Percentiles rank a stretch among this genome's conserved stretches.
Conservation (phyloP, 53 echinoderm and acorn worm species). For the Crossaster papposus region DNA sequence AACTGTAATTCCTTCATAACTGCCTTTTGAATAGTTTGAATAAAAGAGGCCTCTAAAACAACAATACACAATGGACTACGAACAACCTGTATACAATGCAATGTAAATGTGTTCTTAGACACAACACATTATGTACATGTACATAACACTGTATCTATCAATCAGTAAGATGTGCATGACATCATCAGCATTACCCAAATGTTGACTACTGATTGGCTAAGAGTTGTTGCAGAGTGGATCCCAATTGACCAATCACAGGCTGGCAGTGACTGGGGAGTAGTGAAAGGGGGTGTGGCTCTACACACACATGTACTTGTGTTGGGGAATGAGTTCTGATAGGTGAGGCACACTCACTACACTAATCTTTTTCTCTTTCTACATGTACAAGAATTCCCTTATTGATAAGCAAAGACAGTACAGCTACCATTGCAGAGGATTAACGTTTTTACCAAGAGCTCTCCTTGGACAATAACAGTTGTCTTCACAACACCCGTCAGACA, state of each 20-base stretch:
- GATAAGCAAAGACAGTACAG: not conserved
- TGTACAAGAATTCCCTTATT: not conserved
- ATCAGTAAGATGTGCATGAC: slow-evolving; percentile 34
- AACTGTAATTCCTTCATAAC: no score
- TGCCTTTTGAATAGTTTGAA: no score
- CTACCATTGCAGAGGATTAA: slow-evolving; percentile 22
- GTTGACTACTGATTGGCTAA: slow-evolving; percentile 35
- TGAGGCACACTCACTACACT: not conserved
- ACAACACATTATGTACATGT: not conserved
- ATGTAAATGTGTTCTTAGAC: not conserved
- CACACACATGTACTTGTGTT: not conserved
- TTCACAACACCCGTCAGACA: not conserved
- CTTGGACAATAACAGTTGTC: slow-evolving; percentile 39
- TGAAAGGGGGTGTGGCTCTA: slow-evolving; percentile 37
- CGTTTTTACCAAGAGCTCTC: not conserved
- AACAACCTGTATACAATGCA: not conserved
- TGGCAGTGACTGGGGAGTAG: slow-evolving; percentile 44
- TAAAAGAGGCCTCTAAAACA: not conserved
- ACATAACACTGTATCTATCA: not conserved
- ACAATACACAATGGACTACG: not conserved
- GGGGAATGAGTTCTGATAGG: not conserved
- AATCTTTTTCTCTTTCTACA: not conserved
- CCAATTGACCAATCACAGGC: slow-evolving; percentile 34
- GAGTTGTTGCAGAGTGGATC: slow-evolving; percentile 36
- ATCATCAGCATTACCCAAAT: slow-evolving; percentile 29